A percentile compares a stretch with the other conserved stretches of the same genome.
Evolutionary conservation across 2,888 invertebrate genomes (phyloP).

Genomic region (Sepioteuthis lessoniana): DNA sequence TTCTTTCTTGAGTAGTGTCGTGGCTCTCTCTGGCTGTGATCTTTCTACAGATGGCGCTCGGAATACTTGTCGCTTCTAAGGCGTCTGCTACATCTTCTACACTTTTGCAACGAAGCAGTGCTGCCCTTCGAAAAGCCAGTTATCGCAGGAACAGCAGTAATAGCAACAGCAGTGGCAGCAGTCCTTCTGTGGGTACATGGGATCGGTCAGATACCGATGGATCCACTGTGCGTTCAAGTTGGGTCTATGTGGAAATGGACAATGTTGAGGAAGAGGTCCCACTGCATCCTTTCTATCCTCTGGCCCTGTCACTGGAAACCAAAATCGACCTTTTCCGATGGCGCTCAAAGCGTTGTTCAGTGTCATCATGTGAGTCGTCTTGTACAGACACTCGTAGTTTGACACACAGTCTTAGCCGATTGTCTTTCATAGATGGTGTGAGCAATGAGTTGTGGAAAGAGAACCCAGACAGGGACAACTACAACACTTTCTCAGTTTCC

Average conservation of each 20-base stretch:
- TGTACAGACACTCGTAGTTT: not conserved
- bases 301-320: constrained; percentile 40
- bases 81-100: constrained; percentile 40
- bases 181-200: not conserved
- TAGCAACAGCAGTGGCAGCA: constrained; percentile 45
- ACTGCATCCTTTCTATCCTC: constrained; percentile 38
- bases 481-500: constrained; percentile 69
- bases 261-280: constrained; percentile 37
- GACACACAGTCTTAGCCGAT: constrained; percentile 38
- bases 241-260: constrained; percentile 58
- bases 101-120: constrained; percentile 38
- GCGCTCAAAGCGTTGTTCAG: constrained; percentile 25
- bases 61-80: constrained; percentile 44
- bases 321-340: constrained; percentile 46
- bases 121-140: constrained; percentile 41
- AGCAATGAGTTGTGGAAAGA: constrained; percentile 66
- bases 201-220: constrained; percentile 47
- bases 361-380: constrained; percentile 48
- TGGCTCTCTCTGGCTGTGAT: not conserved
- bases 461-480: constrained; percentile 68
- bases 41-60: constrained; percentile 39
- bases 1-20: not conserved
- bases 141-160: constrained; percentile 25
- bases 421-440: constrained; percentile 44
- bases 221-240: constrained; percentile 54